These are phyloP conservation scores for Dryomyza anilis DNA, from an alignment of 2,888 invertebrate genomes.

Conservation along the genomic window DNA sequence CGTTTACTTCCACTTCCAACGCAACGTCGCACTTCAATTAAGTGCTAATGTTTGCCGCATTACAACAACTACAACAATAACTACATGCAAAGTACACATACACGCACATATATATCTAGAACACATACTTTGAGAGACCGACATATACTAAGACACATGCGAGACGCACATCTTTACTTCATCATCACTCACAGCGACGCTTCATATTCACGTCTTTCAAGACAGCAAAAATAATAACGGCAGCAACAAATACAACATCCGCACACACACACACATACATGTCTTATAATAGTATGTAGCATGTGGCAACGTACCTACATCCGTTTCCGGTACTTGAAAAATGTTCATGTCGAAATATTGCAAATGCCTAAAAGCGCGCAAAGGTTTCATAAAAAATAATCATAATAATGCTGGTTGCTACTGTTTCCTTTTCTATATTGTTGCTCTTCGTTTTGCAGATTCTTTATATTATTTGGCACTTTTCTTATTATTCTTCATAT, in stretches of 20 bases:
- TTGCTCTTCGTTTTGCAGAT: no score
- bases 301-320: no score
- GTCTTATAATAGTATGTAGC: no score
- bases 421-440: no score
- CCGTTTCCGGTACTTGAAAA: conserved; percentile 16
- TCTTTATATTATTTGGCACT: no score
- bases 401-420: no score
- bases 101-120: neutral
- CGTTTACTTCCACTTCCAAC: neutral
- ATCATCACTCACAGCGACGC: no score
- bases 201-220: no score
- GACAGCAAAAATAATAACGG: neutral
- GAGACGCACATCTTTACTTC: no score
- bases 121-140: neutral
- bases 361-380: conserved; percentile 7
- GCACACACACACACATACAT: neutral
- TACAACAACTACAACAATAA: neutral
- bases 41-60: conserved; percentile 10
- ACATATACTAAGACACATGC: neutral
- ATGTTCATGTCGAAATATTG: conserved; percentile 2
- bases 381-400: neutral
- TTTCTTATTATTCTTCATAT: no score
- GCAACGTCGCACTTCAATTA: neutral
- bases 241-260: neutral
- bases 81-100: neutral